Conservation (phyloP, 2,113 vertebrate species). For the Spheniscus mendiculus region DNA sequence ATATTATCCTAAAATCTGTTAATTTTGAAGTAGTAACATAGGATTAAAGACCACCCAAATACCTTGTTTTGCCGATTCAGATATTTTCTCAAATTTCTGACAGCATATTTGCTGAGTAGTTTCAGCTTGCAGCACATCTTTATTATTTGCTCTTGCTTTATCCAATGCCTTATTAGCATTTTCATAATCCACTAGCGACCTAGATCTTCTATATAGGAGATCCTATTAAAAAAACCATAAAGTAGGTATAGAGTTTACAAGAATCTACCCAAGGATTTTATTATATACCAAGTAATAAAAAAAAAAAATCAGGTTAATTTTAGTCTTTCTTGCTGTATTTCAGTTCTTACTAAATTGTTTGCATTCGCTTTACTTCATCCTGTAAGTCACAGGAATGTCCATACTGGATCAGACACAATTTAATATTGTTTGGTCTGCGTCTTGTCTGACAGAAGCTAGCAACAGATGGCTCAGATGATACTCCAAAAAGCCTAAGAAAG, state of each 20-base stretch:
- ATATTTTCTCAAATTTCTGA: constrained; percentile 99
- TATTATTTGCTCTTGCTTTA: constrained; percentile 96
- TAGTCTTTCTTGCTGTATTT: not conserved
- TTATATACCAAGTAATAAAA: not conserved
- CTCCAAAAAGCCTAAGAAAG: not conserved
- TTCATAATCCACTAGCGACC: constrained; percentile 96
- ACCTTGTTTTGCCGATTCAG: constrained; percentile 99
- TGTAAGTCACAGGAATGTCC: not conserved
- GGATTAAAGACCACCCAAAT: constrained; percentile 1
- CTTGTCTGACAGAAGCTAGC: not conserved
- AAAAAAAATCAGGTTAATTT: not conserved
- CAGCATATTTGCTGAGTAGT: constrained; percentile 95
- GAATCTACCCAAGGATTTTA: not conserved
- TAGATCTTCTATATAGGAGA: constrained; percentile 93
- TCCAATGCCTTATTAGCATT: constrained; percentile 98
- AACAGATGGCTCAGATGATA: constrained; percentile 1
- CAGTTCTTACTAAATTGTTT: not conserved
- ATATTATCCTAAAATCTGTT: not conserved
- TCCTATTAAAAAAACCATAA: constrained; percentile 78
- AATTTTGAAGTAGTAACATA: not conserved
- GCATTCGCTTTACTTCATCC: not conserved
- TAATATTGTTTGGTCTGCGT: not conserved
- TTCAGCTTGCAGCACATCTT: constrained; percentile 96
- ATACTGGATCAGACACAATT: not conserved
- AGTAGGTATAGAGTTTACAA: not conserved